Base-by-base conservation (phyloP, 2,888 invertebrate species). In the Macaria liturata region DNA sequence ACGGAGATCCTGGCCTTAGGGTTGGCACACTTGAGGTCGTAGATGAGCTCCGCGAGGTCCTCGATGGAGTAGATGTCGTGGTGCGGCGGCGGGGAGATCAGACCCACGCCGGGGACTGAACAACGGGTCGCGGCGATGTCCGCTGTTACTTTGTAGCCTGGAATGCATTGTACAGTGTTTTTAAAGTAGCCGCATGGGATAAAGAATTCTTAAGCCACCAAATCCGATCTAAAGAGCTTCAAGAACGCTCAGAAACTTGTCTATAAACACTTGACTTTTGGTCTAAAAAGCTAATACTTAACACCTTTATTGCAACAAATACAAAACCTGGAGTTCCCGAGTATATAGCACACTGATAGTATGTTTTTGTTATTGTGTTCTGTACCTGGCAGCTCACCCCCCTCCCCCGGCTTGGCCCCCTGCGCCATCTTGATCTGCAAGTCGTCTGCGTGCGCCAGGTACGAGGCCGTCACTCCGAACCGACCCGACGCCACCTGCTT, bases 11-110 rank as follows among this genome's bases (percentile, higher is more conserved):
- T 93, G 0, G 99, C 99, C 54, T 93, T 92, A 0, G 99, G 99
- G 91, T 99, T 99, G 63, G 99, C 97, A 78, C 98, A 98, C 87
- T 99, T 99, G 67, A 99, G 92, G 90, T 99, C 99, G 81, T 99
- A 99, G 78, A 99, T 99, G 55, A 99, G 93, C 87, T 99, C 98
- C 0, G 99, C 98, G 74, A 99, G 92, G 93, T 99, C 99, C 88
- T 99, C 99, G 81, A 99, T 99, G 50, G 98, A 99, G 91, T 99
- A 99, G 87, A 99, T 99, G 79, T 99, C 99, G 92, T 99, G 99
- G 91, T 99, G 99, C 3, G 99, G 99, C 7, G 99, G 99, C 4
- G 99, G 99, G 0, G 98, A 99, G 83, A 99, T 99, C 6, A 99
- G 93, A 4, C 99, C 99, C 7, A 99, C 99, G 3, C 98, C 98